These are phyloP conservation scores for Microtus richardsoni DNA, from an alignment of 2,113 vertebrate genomes.

Conservation along the genomic window DNA sequence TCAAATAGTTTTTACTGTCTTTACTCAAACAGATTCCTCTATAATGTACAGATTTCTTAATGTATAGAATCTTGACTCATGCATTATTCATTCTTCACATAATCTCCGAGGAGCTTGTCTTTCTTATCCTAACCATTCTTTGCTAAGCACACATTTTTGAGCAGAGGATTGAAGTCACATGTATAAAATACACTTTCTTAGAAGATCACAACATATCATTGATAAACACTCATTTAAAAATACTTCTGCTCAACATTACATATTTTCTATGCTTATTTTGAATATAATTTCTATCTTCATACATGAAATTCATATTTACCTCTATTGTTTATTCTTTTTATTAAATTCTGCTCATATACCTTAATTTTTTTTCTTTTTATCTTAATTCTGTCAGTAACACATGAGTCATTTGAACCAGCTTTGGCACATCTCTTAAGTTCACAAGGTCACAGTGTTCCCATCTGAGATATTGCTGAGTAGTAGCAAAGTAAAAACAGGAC, in stretches of 20 bases:
- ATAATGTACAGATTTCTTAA: no score
- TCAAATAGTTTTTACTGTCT: no score
- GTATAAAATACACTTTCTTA: not conserved
- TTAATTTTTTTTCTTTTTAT: conserved; percentile 1
- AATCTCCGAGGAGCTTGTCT: not conserved
- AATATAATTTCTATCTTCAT: not conserved
- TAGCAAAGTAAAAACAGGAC: not conserved
- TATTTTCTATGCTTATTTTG: not conserved
- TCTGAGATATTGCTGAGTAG: not conserved
- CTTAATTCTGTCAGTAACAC: not conserved
- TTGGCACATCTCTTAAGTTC: not conserved
- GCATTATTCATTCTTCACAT: not conserved
- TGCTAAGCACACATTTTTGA: not conserved
- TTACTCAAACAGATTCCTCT: no score
- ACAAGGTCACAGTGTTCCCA: not conserved
- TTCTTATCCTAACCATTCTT: not conserved
- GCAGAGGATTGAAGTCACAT: not conserved
- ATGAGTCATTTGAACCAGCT: not conserved
- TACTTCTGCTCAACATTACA: not conserved
- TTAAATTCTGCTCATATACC: not conserved
- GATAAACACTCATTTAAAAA: not conserved
- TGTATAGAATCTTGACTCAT: not conserved
- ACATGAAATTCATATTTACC: not conserved
- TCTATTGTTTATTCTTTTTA: not conserved
- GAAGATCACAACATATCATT: not conserved